phyloP scores from a whole-genome alignment of 2,797 vertebrate genomes.

The Siniperca undulata region DNA sequence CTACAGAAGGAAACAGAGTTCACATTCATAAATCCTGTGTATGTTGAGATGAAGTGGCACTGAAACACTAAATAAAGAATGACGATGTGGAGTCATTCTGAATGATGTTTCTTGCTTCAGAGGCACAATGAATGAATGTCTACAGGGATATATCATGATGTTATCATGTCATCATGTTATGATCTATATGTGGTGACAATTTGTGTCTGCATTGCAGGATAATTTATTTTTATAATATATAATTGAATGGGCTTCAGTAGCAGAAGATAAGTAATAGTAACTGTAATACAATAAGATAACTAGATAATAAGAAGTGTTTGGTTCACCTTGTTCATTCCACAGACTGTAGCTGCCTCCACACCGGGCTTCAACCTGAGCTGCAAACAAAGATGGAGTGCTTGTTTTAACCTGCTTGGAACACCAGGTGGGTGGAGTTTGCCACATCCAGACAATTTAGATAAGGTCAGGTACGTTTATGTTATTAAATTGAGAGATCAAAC shows the following conservation, averaged over 20 bases:
- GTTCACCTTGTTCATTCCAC: slow-evolving; percentile 36
- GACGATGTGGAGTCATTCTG: slow-evolving; percentile 31
- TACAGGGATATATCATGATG: slow-evolving; percentile 52
- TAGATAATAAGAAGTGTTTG: slow-evolving; percentile 56
- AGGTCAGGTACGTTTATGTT: background rate
- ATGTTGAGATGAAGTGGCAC: slow-evolving; percentile 45
- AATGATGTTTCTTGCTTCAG: slow-evolving; percentile 55
- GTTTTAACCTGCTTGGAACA: background rate
- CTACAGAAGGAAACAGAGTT: slow-evolving; percentile 13
- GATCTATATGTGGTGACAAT: slow-evolving; percentile 23
- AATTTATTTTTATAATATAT: slow-evolving; percentile 18
- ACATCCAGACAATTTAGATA: background rate
- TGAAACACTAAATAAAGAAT: slow-evolving; percentile 60
- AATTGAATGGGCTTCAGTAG: slow-evolving; percentile 38
- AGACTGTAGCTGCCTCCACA: slow-evolving; percentile 28
- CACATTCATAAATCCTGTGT: slow-evolving; percentile 51
- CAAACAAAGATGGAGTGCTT: background rate
- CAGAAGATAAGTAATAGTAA: slow-evolving; percentile 38
- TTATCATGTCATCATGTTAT: too few species aligned
- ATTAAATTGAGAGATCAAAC: background rate
- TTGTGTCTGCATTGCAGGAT: slow-evolving; percentile 31
- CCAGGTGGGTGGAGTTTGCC: slow-evolving; percentile 13
- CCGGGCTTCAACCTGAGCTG: slow-evolving; percentile 21
- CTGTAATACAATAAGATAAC: slow-evolving; percentile 53
- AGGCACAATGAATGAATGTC: slow-evolving; percentile 68